Conservation (phyloP, 2,888 invertebrate species). For the Agriopis leucophaearia region DNA sequence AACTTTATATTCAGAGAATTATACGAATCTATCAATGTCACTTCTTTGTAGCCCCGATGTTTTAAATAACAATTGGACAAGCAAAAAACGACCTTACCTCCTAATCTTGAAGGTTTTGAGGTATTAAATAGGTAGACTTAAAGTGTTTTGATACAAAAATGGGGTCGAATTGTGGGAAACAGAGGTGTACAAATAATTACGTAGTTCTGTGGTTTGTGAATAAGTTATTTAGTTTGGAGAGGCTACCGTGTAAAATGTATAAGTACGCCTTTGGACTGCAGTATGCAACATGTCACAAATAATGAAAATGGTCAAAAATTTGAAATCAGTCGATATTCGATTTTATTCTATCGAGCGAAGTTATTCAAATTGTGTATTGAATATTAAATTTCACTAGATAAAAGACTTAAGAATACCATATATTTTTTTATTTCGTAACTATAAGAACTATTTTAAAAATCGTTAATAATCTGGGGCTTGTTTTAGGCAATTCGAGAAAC, state of each 20-base stretch:
- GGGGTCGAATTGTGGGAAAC: slow-evolving; percentile 71
- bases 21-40: slow-evolving; percentile 75
- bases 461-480: too few relatives aligned
- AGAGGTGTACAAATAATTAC: slow-evolving; percentile 72
- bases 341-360: too few relatives aligned
- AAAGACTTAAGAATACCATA: too few relatives aligned
- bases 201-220: slow-evolving; percentile 66
- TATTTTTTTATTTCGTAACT: too few relatives aligned
- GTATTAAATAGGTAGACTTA: slow-evolving; percentile 10
- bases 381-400: too few relatives aligned
- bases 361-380: too few relatives aligned
- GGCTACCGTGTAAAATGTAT: slow-evolving; percentile 78
- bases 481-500: too few relatives aligned
- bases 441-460: too few relatives aligned
- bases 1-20: slow-evolving; percentile 51
- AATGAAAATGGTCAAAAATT: neutral
- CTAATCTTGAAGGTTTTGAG: slow-evolving; percentile 33
- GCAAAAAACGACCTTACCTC: slow-evolving; percentile 46
- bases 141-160: slow-evolving; percentile 51
- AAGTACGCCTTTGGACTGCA: slow-evolving; percentile 58
- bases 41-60: slow-evolving; percentile 47
- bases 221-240: slow-evolving; percentile 66
- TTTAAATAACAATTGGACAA: slow-evolving; percentile 28
- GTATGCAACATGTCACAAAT: slow-evolving; percentile 49
- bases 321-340: too few relatives aligned